phyloP scores from a whole-genome alignment of 2,113 vertebrate genomes.

The Phalacrocorax brasilianus region DNA sequence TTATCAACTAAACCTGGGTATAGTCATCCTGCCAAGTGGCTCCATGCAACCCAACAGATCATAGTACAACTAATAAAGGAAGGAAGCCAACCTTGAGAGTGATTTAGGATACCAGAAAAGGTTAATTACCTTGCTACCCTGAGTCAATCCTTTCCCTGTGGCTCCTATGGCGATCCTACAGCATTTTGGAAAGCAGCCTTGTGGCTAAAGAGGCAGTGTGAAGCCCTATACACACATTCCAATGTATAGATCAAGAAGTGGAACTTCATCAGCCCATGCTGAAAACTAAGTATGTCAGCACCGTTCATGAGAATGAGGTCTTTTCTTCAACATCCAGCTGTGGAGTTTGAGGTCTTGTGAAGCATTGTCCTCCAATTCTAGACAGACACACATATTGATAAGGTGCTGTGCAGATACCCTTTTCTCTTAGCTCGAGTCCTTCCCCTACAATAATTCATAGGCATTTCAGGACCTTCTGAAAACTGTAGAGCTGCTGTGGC shows the following conservation, averaged over 20 bases:
- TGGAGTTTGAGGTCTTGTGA: neutral
- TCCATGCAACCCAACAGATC: neutral
- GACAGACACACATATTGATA: accelerated
- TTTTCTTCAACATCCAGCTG: neutral
- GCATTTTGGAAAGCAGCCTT: neutral
- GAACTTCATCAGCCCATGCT: neutral
- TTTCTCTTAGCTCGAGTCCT: neutral
- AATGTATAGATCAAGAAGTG: neutral
- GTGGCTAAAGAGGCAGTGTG: neutral
- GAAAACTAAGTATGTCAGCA: neutral
- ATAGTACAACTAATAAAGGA: neutral
- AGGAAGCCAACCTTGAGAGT: neutral
- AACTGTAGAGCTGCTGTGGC: neutral
- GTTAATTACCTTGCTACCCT: neutral
- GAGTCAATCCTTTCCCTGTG: neutral
- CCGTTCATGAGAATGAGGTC: neutral
- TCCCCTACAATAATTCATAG: neutral
- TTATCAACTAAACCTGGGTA: neutral
- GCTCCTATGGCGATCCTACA: neutral
- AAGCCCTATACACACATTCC: neutral
- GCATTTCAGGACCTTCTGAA: neutral
- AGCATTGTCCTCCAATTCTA: neutral
- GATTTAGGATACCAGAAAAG: neutral
- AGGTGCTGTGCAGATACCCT: neutral
- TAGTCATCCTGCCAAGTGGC: neutral